Percentiles rank a stretch among this genome's conserved stretches.
These are phyloP conservation scores for Himalopsyche anomala DNA, from an alignment of 2,888 invertebrate genomes.

Conservation along the genomic window DNA sequence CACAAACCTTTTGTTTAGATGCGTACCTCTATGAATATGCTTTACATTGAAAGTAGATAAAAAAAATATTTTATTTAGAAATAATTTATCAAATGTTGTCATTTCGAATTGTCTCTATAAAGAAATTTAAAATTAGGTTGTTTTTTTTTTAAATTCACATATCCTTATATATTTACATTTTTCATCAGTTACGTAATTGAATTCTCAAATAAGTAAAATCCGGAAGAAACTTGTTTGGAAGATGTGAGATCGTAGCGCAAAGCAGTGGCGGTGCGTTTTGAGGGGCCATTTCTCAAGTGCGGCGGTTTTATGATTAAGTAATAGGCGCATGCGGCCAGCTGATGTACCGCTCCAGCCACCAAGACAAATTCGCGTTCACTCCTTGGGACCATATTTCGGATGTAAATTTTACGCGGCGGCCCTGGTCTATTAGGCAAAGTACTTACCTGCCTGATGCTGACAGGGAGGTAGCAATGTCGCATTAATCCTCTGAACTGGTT, in stretches of 20 bases:
- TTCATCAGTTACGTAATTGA: too few relatives aligned
- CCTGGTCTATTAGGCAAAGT: constrained; percentile 15
- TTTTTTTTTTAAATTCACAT: too few relatives aligned
- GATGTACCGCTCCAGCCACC: constrained; percentile 22
- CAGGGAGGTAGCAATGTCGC: neutral
- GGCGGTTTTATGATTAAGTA: constrained; percentile 52
- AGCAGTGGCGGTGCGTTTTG: constrained; percentile 21
- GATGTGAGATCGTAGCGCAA: neutral
- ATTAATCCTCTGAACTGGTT: too few relatives aligned
- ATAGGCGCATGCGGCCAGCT: constrained; percentile 35
- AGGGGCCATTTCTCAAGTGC: neutral
- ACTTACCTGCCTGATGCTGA: neutral
- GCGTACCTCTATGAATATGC: too few relatives aligned
- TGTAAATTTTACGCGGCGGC: constrained; percentile 50
- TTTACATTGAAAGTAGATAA: too few relatives aligned
- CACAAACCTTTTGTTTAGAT: too few relatives aligned
- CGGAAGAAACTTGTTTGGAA: neutral
- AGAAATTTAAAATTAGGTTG: too few relatives aligned
- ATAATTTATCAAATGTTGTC: too few relatives aligned
- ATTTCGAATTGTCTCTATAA: too few relatives aligned
- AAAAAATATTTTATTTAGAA: too few relatives aligned
- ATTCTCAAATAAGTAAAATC: neutral
- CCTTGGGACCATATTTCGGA: constrained; percentile 32
- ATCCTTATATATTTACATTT: too few relatives aligned
- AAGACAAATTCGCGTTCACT: constrained; percentile 44